phyloP scores from a whole-genome alignment of 2,113 vertebrate species.

The Okapia johnstoni region DNA sequence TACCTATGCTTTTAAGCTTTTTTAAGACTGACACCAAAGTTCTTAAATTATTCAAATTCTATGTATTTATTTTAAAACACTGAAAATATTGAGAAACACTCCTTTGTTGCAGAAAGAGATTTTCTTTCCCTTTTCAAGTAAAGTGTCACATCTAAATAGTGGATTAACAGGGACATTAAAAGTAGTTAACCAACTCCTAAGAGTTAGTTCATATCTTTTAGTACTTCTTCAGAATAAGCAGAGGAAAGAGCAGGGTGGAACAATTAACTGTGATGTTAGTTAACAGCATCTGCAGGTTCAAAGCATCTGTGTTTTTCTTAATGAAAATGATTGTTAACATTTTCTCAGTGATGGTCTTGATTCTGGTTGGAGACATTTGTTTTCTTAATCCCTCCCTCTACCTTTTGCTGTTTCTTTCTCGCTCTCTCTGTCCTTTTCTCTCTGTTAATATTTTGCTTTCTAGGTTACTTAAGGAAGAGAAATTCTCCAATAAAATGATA shows the following conservation, averaged over 20 bases:
- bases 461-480: background rate
- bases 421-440: background rate
- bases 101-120: background rate
- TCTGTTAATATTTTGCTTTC: background rate
- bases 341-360: background rate
- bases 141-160: background rate
- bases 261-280: background rate
- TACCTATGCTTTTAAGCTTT: background rate
- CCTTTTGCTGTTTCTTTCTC: background rate
- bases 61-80: constrained; percentile 3
- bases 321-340: background rate
- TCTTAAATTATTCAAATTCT: constrained; percentile 11
- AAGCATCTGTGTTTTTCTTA: background rate
- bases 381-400: background rate
- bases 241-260: background rate
- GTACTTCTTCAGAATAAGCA: background rate
- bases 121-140: background rate
- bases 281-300: background rate
- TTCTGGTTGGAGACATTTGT: background rate
- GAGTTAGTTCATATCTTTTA: background rate
- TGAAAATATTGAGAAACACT: background rate
- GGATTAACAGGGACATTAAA: background rate
- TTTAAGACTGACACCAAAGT: background rate
- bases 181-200: background rate
- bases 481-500: background rate